Evolutionary conservation across 2,888 invertebrate species (phyloP).

Genomic region (Cataglyphis albicans): DNA sequence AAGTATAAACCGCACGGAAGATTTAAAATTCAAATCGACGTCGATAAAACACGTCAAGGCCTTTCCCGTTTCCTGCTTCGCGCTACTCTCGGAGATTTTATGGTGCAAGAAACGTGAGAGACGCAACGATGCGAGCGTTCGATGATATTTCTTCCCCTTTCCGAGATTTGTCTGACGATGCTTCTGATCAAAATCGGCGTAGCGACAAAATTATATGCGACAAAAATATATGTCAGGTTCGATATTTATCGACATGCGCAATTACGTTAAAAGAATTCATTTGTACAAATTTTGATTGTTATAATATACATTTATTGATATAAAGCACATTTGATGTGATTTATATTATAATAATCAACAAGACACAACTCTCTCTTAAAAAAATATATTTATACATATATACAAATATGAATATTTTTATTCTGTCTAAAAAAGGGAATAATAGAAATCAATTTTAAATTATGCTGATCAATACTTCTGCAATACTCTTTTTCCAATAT

Average conservation of each 20-base stretch:
- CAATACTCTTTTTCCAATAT: background rate
- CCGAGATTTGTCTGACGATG: constrained; percentile 53
- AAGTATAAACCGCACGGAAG: constrained; percentile 67
- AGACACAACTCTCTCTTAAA: no score
- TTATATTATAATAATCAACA: no score
- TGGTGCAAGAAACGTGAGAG: constrained; percentile 71
- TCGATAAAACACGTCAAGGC: constrained; percentile 68
- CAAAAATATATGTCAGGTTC: constrained; percentile 33
- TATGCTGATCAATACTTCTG: background rate
- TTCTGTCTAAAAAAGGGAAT: background rate
- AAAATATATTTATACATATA: background rate
- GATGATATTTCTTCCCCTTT: constrained; percentile 63
- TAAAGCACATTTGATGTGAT: background rate
- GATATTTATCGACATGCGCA: constrained; percentile 25
- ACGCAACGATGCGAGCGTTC: constrained; percentile 63
- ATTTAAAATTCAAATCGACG: constrained; percentile 78
- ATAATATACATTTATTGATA: background rate
- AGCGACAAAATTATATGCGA: constrained; percentile 34
- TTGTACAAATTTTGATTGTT: constrained; percentile 12
- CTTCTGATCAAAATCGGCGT: constrained; percentile 62
- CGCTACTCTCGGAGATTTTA: constrained; percentile 64
- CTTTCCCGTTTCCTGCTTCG: constrained; percentile 45
- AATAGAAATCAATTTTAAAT: constrained; percentile 9
- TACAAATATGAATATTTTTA: background rate
- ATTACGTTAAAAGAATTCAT: constrained; percentile 36